Percentiles rank a stretch among this genome's conserved stretches.
Evolutionary conservation across 1,140 invertebrate species (phyloP).

Genomic region (Pseudomyrmex cubaensis): DNA sequence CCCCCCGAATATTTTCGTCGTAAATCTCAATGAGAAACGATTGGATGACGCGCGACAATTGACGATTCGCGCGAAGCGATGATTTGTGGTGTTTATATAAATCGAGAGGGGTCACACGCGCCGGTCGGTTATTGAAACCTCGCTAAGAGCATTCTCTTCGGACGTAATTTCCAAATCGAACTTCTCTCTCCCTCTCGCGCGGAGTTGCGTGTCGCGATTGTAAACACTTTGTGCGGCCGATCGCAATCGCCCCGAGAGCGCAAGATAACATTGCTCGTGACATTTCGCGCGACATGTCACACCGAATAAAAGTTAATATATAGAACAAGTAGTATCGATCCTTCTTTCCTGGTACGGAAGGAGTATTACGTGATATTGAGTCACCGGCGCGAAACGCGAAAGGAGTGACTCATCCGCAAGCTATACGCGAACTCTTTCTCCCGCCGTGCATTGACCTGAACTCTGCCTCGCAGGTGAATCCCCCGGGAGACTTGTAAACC

Average conservation of each 20-base stretch:
- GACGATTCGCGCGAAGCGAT: not conserved
- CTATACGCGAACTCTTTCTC: constrained; percentile 51
- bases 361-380: constrained; percentile 78
- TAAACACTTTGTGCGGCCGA: not conserved
- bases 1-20: not conserved
- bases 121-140: too few species aligned
- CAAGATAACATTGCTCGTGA: constrained; percentile 9
- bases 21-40: not conserved
- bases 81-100: not conserved
- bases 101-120: too few species aligned
- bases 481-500: constrained; percentile 9
- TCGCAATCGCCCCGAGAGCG: not conserved
- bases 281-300: not conserved
- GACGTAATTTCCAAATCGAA: too few species aligned
- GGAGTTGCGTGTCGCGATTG: too few species aligned
- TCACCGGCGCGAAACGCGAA: constrained; percentile 72
- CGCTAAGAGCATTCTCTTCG: too few species aligned
- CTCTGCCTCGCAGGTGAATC: constrained; percentile 7
- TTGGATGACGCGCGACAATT: not conserved
- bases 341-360: constrained; percentile 64
- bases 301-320: constrained; percentile 60
- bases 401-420: constrained; percentile 72
- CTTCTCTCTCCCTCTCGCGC: too few species aligned
- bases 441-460: constrained; percentile 70
- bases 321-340: constrained; percentile 70